Evolutionary conservation across 1,140 invertebrate species (phyloP).

Genomic region (Drepana arcuata): DNA sequence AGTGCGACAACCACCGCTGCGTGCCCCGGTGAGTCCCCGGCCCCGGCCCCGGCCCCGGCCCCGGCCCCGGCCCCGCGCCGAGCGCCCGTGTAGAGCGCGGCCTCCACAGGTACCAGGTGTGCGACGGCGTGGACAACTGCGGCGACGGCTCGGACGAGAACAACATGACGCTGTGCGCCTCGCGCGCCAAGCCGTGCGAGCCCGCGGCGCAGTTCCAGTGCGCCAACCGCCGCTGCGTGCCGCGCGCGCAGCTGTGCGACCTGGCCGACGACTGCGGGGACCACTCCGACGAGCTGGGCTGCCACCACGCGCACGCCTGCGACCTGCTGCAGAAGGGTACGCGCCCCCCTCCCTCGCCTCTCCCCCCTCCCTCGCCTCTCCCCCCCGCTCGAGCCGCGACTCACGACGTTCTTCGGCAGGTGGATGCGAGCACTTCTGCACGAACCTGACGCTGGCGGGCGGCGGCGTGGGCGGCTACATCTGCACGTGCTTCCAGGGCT

Average conservation of each 20-base stretch:
- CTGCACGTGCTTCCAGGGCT: conserved; percentile 90
- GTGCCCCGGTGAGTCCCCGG: conserved; percentile 87
- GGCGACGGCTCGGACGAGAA: conserved; percentile 95
- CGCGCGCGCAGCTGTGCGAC: conserved; percentile 86
- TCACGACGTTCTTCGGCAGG: conserved; percentile 71
- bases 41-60: too few species aligned
- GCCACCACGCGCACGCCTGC: conserved; percentile 85
- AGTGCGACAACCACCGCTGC: conserved; percentile 91
- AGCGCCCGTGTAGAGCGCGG: too few species aligned
- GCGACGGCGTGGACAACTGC: conserved; percentile 92
- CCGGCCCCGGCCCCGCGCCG: too few species aligned
- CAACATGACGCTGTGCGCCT: conserved; percentile 88
- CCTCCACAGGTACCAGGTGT: conserved; percentile 74
- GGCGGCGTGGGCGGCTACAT: conserved; percentile 86
- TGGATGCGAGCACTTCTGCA: conserved; percentile 95
- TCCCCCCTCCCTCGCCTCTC: too few species aligned
- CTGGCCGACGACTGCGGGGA: conserved; percentile 87
- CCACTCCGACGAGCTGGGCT: conserved; percentile 91
- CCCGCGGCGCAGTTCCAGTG: conserved; percentile 87
- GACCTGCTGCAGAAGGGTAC: conserved; percentile 74
- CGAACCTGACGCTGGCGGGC: conserved; percentile 76
- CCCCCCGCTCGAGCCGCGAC: too few species aligned
- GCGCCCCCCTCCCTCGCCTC: not conserved
- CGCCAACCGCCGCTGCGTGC: conserved; percentile 92
- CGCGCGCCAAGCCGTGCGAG: conserved; percentile 81